Evolutionary conservation across 2,797 vertebrate genomes (phyloP).

Genomic region (Apogon talboti): DNA sequence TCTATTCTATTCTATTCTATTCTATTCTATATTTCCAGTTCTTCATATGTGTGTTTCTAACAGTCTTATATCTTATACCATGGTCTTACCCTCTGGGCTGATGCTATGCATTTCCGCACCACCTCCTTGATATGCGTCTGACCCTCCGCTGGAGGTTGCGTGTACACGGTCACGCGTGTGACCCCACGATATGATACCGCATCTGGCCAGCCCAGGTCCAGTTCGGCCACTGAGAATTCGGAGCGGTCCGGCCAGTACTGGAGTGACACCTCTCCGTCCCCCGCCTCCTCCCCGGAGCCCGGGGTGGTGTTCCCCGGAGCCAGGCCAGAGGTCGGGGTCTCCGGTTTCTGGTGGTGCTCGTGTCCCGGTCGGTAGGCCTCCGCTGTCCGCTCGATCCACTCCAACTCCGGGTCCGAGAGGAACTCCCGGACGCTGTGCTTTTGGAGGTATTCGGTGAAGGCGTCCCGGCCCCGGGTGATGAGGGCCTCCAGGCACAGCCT

Average conservation of each 20-base stretch:
- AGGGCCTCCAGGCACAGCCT: conserved; percentile 91
- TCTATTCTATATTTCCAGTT: too few species aligned
- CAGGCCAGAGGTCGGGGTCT: conserved; percentile 34
- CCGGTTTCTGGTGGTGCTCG: conserved; percentile 76
- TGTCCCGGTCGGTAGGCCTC: conserved; percentile 89
- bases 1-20: too few species aligned
- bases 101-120: conserved; percentile 92
- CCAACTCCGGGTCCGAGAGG: conserved; percentile 91
- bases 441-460: conserved; percentile 86
- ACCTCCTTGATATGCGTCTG: conserved; percentile 96
- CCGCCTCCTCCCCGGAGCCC: conserved; percentile 62
- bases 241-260: conserved; percentile 97
- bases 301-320: conserved; percentile 62
- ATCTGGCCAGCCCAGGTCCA: conserved; percentile 97
- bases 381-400: conserved; percentile 79
- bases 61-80: too few species aligned
- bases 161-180: conserved; percentile 93
- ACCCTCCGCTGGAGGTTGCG: conserved; percentile 92
- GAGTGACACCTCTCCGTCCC: conserved; percentile 86
- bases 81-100: conserved; percentile 91
- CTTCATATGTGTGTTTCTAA: too few species aligned
- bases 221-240: conserved; percentile 90
- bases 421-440: conserved; percentile 88
- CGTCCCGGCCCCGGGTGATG: conserved; percentile 83
- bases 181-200: conserved; percentile 91